Evolutionary conservation across 1,140 invertebrate species (phyloP).

Genomic region (Parasteatoda tepidariorum): DNA sequence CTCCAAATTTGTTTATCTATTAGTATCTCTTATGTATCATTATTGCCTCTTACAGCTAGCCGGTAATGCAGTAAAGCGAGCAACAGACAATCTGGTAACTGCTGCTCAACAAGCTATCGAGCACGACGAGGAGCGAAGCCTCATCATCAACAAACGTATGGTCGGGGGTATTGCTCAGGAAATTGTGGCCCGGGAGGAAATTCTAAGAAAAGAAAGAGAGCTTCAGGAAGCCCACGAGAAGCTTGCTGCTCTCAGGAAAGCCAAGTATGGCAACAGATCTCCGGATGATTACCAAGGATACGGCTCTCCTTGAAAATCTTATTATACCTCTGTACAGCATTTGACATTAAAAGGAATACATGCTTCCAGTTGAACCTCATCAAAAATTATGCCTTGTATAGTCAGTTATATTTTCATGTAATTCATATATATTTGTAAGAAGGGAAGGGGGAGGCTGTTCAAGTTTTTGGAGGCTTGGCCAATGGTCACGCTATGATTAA

Average conservation of each 20-base stretch:
- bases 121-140: slow-evolving; percentile 82
- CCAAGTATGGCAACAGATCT: slow-evolving; percentile 69
- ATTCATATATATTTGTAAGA: slow-evolving; percentile 56
- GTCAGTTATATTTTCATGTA: slow-evolving; percentile 28
- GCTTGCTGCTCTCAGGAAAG: slow-evolving; percentile 74
- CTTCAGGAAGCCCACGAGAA: slow-evolving; percentile 91
- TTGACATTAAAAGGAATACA: background rate
- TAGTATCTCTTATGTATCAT: no score
- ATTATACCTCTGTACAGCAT: background rate
- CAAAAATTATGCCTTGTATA: slow-evolving; percentile 6
- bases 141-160: slow-evolving; percentile 91
- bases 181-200: slow-evolving; percentile 79
- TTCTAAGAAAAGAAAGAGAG: slow-evolving; percentile 90
- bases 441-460: background rate
- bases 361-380: background rate
- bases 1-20: no score
- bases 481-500: no score
- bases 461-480: background rate
- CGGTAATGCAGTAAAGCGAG: slow-evolving; percentile 96
- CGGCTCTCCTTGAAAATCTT: slow-evolving; percentile 38
- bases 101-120: slow-evolving; percentile 94
- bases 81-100: slow-evolving; percentile 95
- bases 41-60: slow-evolving; percentile 80
- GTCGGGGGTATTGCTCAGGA: slow-evolving; percentile 82
- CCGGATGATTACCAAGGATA: slow-evolving; percentile 63